Evolutionary conservation across 1,140 invertebrate genomes (phyloP), one percentile per base, ranked within the genome.

Genomic region (Ostrea edulis): DNA sequence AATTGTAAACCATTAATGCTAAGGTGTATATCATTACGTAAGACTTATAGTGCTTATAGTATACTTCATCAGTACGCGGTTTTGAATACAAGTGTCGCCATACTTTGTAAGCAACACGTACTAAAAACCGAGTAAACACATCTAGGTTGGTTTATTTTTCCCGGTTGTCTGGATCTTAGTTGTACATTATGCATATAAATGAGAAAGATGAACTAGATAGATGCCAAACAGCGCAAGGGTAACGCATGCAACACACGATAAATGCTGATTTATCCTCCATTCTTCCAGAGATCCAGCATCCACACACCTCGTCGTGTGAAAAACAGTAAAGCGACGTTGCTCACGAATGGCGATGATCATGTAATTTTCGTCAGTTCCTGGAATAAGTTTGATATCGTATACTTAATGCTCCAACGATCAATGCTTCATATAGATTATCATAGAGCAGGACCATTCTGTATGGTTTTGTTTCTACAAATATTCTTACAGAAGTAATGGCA

Each of bases 141-240:
- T 35, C 68, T 29, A 35, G 68, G 29, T 14, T 29, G 25, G 68
- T 29, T 62, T 62, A 62, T 20, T 77, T 68, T 77, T n/a, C 68
- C 22, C 68, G 29, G 68, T 29, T 25, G 25, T 77, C 22, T 35
- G 12, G 25, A 77, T 22, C 25, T 35, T 77, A 14, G 11, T 77
- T 35, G 68, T 29, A 14, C 68, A 77, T 25, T 35, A 77, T 77
- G 68, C 68, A 77, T 77, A 29, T 77, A 77, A 77, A 77, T 11
- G 68, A 25, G 22, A 77, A 12, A 77, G 25, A 77, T 77, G 12
- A 77, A 35, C 25, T 29, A 77, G 12, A 29, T 35, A 35, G 11
- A 35, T n/a, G n/a, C 17, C 55, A 7, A 62, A 20, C 20, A 62
- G 55, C n/a, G 14, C n/a, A 7, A 20, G n/a, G n/a, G 17, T 17